phyloP scores from a whole-genome alignment of 2,888 invertebrate genomes.

The Hirtodrosophila duncani region DNA sequence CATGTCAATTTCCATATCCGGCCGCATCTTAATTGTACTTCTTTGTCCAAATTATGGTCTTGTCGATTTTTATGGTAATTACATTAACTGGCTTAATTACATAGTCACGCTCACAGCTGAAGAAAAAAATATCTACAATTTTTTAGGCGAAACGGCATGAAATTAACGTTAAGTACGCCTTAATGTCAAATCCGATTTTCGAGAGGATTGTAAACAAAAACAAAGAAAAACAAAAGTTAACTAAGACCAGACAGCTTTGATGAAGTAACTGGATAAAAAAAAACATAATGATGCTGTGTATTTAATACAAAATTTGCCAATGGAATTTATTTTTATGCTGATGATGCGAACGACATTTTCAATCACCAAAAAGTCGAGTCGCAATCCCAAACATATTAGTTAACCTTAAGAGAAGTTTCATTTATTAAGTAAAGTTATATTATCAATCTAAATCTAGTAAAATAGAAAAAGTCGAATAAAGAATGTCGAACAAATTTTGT shows the following conservation, averaged over 20 bases:
- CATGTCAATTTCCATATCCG: slow-evolving; percentile 57
- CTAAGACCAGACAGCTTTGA: too few species aligned
- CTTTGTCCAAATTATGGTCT: slow-evolving; percentile 50
- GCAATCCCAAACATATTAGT: too few species aligned
- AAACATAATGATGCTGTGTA: too few species aligned
- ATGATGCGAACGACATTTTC: too few species aligned
- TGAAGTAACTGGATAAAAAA: too few species aligned
- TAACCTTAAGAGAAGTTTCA: too few species aligned
- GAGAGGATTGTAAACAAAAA: slow-evolving; percentile 20
- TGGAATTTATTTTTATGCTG: too few species aligned
- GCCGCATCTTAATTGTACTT: slow-evolving; percentile 46
- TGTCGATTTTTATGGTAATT: slow-evolving; percentile 58
- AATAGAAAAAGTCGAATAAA: too few species aligned
- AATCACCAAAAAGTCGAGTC: too few species aligned
- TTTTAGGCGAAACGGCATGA: slow-evolving; percentile 35
- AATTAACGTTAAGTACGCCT: slow-evolving; percentile 48
- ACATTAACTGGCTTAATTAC: slow-evolving; percentile 60
- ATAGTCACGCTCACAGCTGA: slow-evolving; percentile 28
- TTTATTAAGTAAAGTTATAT: too few species aligned
- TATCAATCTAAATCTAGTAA: background rate
- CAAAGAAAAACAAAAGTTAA: background rate
- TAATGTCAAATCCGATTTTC: slow-evolving; percentile 53
- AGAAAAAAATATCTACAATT: slow-evolving; percentile 34
- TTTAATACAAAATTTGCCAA: too few species aligned
- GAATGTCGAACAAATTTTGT: too few species aligned